Evolutionary conservation across 2,113 vertebrate genomes (phyloP), one percentile per base, ranked within the genome.

Genomic region (Seriola dumerili): DNA sequence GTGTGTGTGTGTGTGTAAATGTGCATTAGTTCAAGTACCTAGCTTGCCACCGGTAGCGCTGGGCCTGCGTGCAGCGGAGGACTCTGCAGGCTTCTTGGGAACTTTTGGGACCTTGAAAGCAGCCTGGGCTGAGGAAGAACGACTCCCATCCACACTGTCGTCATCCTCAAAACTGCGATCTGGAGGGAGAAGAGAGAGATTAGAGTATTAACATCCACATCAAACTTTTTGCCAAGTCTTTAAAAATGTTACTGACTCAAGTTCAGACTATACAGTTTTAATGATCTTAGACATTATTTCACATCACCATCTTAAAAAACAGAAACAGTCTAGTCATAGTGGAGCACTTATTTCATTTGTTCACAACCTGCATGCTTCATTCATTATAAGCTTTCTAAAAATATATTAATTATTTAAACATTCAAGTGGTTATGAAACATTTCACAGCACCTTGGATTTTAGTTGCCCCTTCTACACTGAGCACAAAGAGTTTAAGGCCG

Each of bases 161-260:
- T 99, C 97, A 93, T 99, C 98, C 78, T 99, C 98, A 87, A 98
- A 99, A 95, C 96, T 99, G 94, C 97, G 98, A 95, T 99, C 98
- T 99, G 83, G 73, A n/a, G 90, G 83, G 86, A 78, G 70, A 32
- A 36, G 46, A 29, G 23, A 77, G 70, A 7, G 74, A 13, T 19
- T 0, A 38, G 23, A 42, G 9, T 1, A 14, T 90, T 57, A 90
- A 0, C 3, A 84, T 87, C 85, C 4, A 44, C 25, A 67, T 38
- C 4, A 25, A 72, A 76, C 17, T 32, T 42, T 70, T 59, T 76
- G 14, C 2, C 38, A 23, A 38, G 36, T 19, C 17, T 32, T 4
- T 16, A 14, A 4, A 11, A 65, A 58, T 40, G 23, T 38, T 66
- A 12, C 2, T n/a, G 52, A 52, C 12, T 11, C 7, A 70, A 21